Conservation (phyloP, 2,113 vertebrate species). For the Nannobrachium achirus region DNA sequence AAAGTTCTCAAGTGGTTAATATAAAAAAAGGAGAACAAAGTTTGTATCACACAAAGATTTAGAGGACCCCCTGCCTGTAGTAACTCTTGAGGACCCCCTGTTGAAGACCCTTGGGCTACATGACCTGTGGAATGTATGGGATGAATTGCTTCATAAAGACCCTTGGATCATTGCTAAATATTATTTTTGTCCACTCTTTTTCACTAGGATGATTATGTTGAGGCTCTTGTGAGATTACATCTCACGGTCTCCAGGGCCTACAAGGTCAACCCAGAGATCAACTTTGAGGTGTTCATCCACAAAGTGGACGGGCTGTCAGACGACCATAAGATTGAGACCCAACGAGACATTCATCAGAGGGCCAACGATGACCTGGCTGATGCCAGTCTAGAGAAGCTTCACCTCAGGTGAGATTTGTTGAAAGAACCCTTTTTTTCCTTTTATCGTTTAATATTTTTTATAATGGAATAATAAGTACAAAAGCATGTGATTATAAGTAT, state of each 20-base stretch:
- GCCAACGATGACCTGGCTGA: slow-evolving; percentile 95
- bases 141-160: too few relatives aligned
- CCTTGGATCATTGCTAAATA: not conserved
- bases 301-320: slow-evolving; percentile 97
- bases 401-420: slow-evolving; percentile 84
- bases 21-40: too few relatives aligned
- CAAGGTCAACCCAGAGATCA: slow-evolving; percentile 95
- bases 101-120: too few relatives aligned
- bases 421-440: too few relatives aligned
- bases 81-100: too few relatives aligned
- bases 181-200: not conserved
- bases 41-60: too few relatives aligned
- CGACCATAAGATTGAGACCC: slow-evolving; percentile 98
- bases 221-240: slow-evolving; percentile 91
- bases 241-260: slow-evolving; percentile 94
- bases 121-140: not conserved
- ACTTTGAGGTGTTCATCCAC: slow-evolving; percentile 98
- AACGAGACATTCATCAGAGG: slow-evolving; percentile 95
- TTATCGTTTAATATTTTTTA: too few relatives aligned
- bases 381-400: slow-evolving; percentile 92
- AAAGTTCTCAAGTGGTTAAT: too few relatives aligned
- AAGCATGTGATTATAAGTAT: too few relatives aligned
- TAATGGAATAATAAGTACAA: too few relatives aligned
- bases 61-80: too few relatives aligned
- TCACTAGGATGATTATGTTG: slow-evolving; percentile 94